Base-by-base conservation (phyloP, 1,140 invertebrate genomes). In the Drosophila dunni region DNA sequence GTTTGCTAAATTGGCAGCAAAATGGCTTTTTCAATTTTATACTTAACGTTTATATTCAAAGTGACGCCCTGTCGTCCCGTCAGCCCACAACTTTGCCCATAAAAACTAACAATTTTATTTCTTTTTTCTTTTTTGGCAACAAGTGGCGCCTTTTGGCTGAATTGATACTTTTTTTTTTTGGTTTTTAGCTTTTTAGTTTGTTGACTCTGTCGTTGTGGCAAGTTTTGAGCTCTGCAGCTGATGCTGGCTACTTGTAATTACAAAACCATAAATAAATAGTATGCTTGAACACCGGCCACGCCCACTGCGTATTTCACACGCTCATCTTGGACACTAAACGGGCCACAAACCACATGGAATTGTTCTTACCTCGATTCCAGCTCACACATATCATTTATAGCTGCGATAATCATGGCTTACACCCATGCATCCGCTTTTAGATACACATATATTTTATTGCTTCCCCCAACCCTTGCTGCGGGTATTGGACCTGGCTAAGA, bases 1-100 rank as follows among this genome's bases (percentile, higher is more conserved):
- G 90, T 91, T 91, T 89, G 86, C 91, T 75, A 91, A 91, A 91
- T 91, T 91, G 90, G 83, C 90, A 91, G 90, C 90, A 91, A 91
- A 91, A 91, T 91, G 90, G 90, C 90, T 91, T 91, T 91, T 91
- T 91, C 90, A 91, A 91, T 91, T 73, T 91, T 81, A 78, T 78
- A 80, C 83, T 86, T 74, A 75, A 78, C 80, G 82, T 84, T 89
- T 89, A 84, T 89, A 82, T 81, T 73, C 75, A 62, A 69, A 75
- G 64, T 77, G 78, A 71, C 67, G 61, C 58, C 50, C 61, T 34
- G 63, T 64, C 53, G n/a, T n/a, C 7, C 60, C 45, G 56, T 24
- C 44, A 57, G 36, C 38, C 17, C 56, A 75, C 66, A 86, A 74
- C 44, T 81, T 81, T n/a, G 7, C 40, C 75, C 68, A 90, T 77